phyloP scores from a whole-genome alignment of 2,888 invertebrate genomes.

The Cantharis rustica region DNA sequence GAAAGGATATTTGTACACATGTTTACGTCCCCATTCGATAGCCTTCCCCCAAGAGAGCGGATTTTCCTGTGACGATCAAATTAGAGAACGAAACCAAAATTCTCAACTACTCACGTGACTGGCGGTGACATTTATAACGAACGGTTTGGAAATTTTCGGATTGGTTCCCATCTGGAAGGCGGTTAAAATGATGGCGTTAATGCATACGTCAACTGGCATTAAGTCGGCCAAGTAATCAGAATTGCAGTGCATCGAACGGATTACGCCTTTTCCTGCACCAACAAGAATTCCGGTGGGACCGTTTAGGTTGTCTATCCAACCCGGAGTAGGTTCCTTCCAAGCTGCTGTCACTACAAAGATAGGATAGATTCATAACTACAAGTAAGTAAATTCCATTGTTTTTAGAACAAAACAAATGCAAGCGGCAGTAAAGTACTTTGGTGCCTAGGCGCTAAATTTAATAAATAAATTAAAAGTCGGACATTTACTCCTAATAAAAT shows the following conservation, averaged over 20 bases:
- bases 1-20: constrained; percentile 73
- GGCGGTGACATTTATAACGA: constrained; percentile 49
- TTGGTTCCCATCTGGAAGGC: constrained; percentile 67
- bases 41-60: constrained; percentile 86
- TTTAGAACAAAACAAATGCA: too few relatives aligned
- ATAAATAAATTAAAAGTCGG: too few relatives aligned
- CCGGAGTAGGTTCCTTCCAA: constrained; percentile 76
- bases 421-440: too few relatives aligned
- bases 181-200: constrained; percentile 77
- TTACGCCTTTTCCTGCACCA: constrained; percentile 82
- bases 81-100: not conserved
- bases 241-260: constrained; percentile 82
- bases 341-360: constrained; percentile 75
- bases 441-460: too few relatives aligned
- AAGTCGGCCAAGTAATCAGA: constrained; percentile 67
- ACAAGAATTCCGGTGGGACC: constrained; percentile 86
- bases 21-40: constrained; percentile 66
- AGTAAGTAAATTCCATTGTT: too few relatives aligned
- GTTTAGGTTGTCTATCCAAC: constrained; percentile 91
- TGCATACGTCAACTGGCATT: constrained; percentile 79
- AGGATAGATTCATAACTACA: too few relatives aligned
- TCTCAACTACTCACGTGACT: constrained; percentile 40
- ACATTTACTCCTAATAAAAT: too few relatives aligned
- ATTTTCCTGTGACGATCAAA: constrained; percentile 60
- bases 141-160: constrained; percentile 35